Evolutionary conservation across 2,113 vertebrate genomes (phyloP), one percentile per base, ranked within the genome.

Genomic region (Collichthys lucidus): DNA sequence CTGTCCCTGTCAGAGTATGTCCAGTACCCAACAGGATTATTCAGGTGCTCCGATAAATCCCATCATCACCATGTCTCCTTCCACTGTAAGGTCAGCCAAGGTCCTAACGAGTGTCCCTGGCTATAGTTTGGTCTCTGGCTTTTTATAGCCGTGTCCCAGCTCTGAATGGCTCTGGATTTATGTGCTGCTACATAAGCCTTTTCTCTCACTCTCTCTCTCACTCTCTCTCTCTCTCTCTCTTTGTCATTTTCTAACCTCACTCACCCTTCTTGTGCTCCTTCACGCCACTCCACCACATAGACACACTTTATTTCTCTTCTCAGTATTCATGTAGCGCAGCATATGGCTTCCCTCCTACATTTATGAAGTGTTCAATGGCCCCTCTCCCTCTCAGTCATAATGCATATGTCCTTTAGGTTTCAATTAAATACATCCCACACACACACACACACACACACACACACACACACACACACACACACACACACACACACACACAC

Each of bases 391-490:
- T 62, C 49, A 62, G 4, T 46, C 40, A 47, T 77, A 70, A 79
- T 61, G 26, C 62, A 55, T 74, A 24, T 31, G 74, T 88, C 77
- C 80, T 82, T 83, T 88, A 80, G 20, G 46, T 80, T 64, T 49
- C 56, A 50, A 63, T 77, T 62, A 74, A 49, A 49, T 40, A 29
- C 24, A n/a, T n/a, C n/a, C n/a, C n/a, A 65, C 49, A 44, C n/a
- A 49, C 61, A 63, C 42, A 40, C 49, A 72, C 74, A 46, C 44
- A 65, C 50, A 69, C 26, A 65, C 4, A 55, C 11, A 74, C 24
- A 68, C 17, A n/a, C n/a, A n/a, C n/a, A n/a, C n/a, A n/a, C n/a
- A n/a, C n/a, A n/a, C n/a, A n/a, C n/a, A n/a, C n/a, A n/a, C n/a
- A n/a, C n/a, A n/a, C n/a, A n/a, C n/a, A n/a, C n/a, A n/a, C n/a